A percentile compares a stretch with the other conserved stretches of the same genome.
Evolutionary conservation across 2,797 vertebrate genomes (phyloP).

Genomic region (Diglossa cyanea): DNA sequence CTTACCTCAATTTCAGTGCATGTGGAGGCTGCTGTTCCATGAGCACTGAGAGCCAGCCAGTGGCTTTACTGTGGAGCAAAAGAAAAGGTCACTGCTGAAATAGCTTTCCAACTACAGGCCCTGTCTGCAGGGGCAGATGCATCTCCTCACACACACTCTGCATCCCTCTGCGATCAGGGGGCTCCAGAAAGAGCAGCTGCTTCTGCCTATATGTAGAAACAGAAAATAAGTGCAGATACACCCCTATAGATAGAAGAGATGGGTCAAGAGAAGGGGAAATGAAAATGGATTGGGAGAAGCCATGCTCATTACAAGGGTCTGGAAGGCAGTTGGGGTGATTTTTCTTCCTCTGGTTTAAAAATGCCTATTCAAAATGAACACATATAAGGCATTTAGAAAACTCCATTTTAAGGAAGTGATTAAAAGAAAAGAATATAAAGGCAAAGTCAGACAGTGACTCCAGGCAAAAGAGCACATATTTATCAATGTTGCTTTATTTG

Average conservation of each 20-base stretch:
- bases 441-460: background rate
- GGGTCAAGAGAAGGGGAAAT: background rate
- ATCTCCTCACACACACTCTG: background rate
- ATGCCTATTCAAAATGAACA: background rate
- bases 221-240: background rate
- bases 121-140: conserved; percentile 33
- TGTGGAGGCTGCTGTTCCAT: background rate
- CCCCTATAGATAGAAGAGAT: background rate
- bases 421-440: background rate
- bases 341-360: background rate
- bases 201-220: background rate
- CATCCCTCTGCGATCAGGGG: background rate
- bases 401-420: background rate
- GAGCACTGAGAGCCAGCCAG: background rate
- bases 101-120: background rate
- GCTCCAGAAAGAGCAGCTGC: background rate
- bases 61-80: background rate
- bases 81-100: conserved; percentile 35
- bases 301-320: background rate
- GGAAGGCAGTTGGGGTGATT: background rate
- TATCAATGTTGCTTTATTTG: background rate
- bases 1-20: background rate
- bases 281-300: background rate
- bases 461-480: background rate
- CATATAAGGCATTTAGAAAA: background rate